Conservation (phyloP, 2,888 invertebrate species). For the Drosophila glabriapex region DNA sequence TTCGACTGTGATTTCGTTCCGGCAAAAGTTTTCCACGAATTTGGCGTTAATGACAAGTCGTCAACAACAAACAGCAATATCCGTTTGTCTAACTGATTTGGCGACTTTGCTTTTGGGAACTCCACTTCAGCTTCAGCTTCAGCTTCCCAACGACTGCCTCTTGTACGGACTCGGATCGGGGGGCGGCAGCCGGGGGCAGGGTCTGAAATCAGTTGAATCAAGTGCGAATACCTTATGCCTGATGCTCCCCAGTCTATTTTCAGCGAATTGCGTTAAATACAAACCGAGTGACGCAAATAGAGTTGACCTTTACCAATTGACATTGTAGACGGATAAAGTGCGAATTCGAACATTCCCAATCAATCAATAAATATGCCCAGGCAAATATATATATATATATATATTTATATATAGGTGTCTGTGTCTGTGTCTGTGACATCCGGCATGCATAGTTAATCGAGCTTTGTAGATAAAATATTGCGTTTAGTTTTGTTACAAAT, state of each 20-base stretch:
- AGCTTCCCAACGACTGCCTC: slow-evolving; percentile 6
- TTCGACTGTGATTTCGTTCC: slow-evolving; percentile 21
- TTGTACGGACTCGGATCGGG: background rate
- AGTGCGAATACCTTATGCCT: background rate
- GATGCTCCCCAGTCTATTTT: slow-evolving; percentile 37
- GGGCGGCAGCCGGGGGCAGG: background rate
- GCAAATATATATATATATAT: background rate
- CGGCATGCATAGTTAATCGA: slow-evolving; percentile 5
- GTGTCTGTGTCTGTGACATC: slow-evolving; percentile 14
- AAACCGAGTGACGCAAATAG: slow-evolving; percentile 34
- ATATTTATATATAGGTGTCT: no score
- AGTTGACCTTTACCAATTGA: slow-evolving; percentile 39
- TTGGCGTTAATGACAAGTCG: slow-evolving; percentile 56
- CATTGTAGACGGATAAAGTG: slow-evolving; percentile 41
- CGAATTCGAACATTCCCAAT: slow-evolving; percentile 33
- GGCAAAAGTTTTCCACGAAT: slow-evolving; percentile 50
- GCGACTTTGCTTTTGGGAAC: slow-evolving; percentile 31
- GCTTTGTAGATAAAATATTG: background rate
- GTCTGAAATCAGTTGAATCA: slow-evolving; percentile 1
- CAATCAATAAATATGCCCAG: slow-evolving; percentile 28
- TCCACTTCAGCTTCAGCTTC: slow-evolving; percentile 3
- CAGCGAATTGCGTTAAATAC: slow-evolving; percentile 31
- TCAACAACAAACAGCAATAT: slow-evolving; percentile 67
- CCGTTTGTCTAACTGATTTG: slow-evolving; percentile 56
- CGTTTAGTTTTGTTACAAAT: background rate